Base-by-base conservation (phyloP, 2,797 vertebrate species). In the Trematomus bernacchii region DNA sequence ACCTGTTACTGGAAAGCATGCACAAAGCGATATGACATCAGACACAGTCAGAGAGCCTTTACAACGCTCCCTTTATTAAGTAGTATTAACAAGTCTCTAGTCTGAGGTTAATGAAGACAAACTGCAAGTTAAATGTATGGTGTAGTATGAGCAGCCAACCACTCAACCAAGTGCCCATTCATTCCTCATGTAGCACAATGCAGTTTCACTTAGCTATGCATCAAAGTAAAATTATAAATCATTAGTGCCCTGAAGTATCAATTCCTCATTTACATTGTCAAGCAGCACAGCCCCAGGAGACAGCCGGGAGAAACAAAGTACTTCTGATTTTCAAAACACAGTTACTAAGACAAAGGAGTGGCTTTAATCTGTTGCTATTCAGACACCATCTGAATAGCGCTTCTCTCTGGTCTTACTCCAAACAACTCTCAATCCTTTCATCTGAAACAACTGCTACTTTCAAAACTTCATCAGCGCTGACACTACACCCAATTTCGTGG, bases 331-430 rank as follows among this genome's bases (percentile, higher is more conserved):
- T 83, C 79, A 85, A 80, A 88, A 75, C 46, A 70, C 57, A 69
- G 78, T 76, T 71, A 87, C 82, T 88, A 86, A 89, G 82, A 79
- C 73, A 84, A 82, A 48, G 46, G 61, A 71, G 66, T 44, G 1
- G 30, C 88, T 93, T 90, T 85, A 87, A 86, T 91, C 83, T 78
- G 70, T 58, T 8, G 14, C 70, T 86, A 76, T 78, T 79, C 69
- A 54, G 73, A 90, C 70, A 71, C 78, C 83, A 90, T 91, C 86
- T 89, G 89, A n/a, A n/a, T n/a, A 65, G 43, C 4, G 33, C 44
- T 71, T 62, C 54, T 86, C 73, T 88, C 79, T 91, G 71, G 72
- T 88, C 50, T 57, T 27, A 18, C 27, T 74, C 76, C 87, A 89
- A 82, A 79, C 63, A 78, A 71, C 48, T 75, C 57, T 18, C 12